Percentiles rank a stretch among this genome's conserved stretches.
These are phyloP conservation scores for Ariolimax columbianus DNA, from an alignment of 2,888 invertebrate species.

Conservation along the genomic window DNA sequence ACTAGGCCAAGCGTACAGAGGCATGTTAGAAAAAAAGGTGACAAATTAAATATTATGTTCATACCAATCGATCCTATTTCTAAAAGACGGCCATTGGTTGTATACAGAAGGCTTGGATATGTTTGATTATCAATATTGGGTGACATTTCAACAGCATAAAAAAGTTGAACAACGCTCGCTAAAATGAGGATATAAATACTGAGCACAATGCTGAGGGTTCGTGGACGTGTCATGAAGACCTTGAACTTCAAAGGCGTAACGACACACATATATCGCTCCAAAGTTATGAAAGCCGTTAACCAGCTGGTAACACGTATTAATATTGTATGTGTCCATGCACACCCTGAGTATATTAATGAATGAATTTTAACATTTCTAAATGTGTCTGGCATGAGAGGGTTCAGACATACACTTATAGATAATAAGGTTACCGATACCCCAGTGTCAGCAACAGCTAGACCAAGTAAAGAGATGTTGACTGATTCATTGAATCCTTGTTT, in stretches of 20 bases:
- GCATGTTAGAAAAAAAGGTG: neutral
- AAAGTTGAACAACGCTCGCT: neutral
- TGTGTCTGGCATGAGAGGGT: neutral
- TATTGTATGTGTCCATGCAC: neutral
- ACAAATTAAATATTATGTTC: neutral
- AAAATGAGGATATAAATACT: neutral
- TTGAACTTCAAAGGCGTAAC: neutral
- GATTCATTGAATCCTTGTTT: neutral
- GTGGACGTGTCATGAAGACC: neutral
- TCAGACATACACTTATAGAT: neutral
- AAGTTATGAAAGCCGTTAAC: neutral
- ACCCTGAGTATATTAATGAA: neutral
- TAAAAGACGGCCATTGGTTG: neutral
- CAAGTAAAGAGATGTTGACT: neutral
- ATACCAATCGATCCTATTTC: neutral
- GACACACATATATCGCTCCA: neutral
- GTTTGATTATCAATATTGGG: neutral
- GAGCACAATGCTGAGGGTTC: neutral
- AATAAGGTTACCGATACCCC: neutral
- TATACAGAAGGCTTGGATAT: neutral
- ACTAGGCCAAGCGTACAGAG: neutral
- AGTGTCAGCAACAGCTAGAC: neutral
- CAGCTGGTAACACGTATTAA: neutral
- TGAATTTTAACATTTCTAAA: neutral
- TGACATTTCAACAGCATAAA: neutral